Evolutionary conservation across 1,140 invertebrate species (phyloP).

Genomic region (Zaprionus taronus): DNA sequence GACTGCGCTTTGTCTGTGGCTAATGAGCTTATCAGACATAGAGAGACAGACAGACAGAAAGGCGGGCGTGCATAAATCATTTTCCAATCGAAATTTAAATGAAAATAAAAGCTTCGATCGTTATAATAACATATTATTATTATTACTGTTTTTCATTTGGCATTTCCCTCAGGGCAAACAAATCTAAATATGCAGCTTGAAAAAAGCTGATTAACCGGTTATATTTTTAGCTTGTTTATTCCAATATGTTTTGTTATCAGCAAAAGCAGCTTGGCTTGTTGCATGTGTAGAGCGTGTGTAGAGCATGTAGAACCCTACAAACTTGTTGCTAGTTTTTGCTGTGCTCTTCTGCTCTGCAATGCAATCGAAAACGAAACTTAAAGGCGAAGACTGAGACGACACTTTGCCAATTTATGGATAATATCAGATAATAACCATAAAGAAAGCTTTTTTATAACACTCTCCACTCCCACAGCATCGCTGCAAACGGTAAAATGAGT

Average conservation of each 20-base stretch:
- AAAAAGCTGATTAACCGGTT: slow-evolving; percentile 41
- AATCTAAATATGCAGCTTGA: neutral
- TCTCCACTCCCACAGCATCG: slow-evolving; percentile 25
- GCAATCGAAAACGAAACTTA: neutral
- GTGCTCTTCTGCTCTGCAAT: neutral
- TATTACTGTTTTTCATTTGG: neutral
- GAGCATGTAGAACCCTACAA: neutral
- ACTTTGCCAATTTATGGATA: neutral
- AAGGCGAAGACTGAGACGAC: neutral
- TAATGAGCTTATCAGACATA: neutral
- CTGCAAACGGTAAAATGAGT: slow-evolving; percentile 56
- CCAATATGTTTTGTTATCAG: slow-evolving; percentile 40
- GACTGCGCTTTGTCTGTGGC: neutral
- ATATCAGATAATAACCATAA: slow-evolving; percentile 18
- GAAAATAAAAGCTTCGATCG: neutral
- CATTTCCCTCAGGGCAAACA: neutral
- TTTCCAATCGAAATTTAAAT: neutral
- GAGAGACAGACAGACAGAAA: neutral
- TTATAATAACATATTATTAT: neutral
- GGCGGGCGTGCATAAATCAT: neutral
- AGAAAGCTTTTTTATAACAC: slow-evolving; percentile 23
- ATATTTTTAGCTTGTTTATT: slow-evolving; percentile 18
- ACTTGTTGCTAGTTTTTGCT: neutral
- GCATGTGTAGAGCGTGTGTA: neutral
- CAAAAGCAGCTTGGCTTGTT: slow-evolving; percentile 3